Evolutionary conservation across 2,113 vertebrate genomes (phyloP), one percentile per base, ranked within the genome.

Genomic region (Crotophaga sulcirostris): DNA sequence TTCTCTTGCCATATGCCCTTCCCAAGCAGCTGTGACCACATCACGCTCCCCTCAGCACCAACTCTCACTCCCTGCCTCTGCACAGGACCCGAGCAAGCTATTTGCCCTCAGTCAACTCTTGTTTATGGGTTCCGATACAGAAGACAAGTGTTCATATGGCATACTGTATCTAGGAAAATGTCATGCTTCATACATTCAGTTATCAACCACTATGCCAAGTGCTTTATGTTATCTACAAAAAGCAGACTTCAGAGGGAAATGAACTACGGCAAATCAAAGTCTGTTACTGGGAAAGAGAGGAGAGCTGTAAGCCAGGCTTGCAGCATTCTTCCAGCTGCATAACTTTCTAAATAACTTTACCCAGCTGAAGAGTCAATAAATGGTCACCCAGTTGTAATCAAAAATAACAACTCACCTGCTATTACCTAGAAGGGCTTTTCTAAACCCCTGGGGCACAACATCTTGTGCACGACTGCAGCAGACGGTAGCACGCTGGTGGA

Each of bases 201-300:
- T 97, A 97, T 97, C 97, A 97, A 93, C 94, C 94, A 95, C 88
- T 96, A 91, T 95, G 96, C 96, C 95, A 96, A 97, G 93, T 97
- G 95, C 96, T 97, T 97, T 97, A 97, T 96, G 96, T 97, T 97
- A 97, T 97, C 97, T 97, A 95, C 96, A 96, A 96, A 97, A 97
- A 97, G 93, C 97, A 97, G 97, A 96, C 96, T 97, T 97, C 94
- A 95, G 96, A 97, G 80, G 95, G 95, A 97, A 97, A 97, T 97
- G 96, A 97, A 97, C 97, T 97, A 95, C 83, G 0, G 91, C 96
- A 97, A 97, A 97, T 97, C 95, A 97, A 97, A 97, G 97, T 94
- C 93, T 96, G 93, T 97, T 96, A 95, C 95, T 91, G 84, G 93
- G 95, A 85, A 96, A 94, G 81, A 92, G 76, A 88, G 91, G 85